Evolutionary conservation across 2,113 vertebrate species (phyloP), one percentile per base, ranked within the genome.

Genomic region (Apteryx owenii): DNA sequence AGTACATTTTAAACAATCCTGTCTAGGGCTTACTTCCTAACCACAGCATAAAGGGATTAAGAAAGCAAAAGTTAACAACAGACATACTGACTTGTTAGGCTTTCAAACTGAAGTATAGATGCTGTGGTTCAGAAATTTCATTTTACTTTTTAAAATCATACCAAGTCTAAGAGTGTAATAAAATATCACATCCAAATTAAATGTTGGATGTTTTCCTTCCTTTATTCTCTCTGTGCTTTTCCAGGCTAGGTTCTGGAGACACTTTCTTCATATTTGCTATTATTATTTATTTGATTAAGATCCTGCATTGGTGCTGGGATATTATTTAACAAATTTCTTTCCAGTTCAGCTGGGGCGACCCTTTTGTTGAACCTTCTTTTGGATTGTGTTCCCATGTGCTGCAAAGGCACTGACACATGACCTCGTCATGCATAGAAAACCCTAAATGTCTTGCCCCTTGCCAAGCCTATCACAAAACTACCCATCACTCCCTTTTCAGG

Each of bases 351-450:
- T 96, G 33, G 94, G 96, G 97, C 97, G 97, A 91, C 40, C 77
- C 95, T 94, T 98, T 97, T 98, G 98, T 98, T 98, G 97, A 80
- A 70, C 53, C 75, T 92, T 90, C 96, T 97, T 96, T 85, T 85
- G 93, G 96, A 46, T 64, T 83, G 91, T 92, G 93, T 96, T 98
- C 98, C 98, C 98, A 97, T 98, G 98, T 98, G 97, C 97, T 96
- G 97, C 97, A 92, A 94, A 98, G 98, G 97, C 90, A 88, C 54
- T 98, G 97, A 99, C 98, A 98, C 98, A 96, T 98, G 98, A 98
- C 98, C 98, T 97, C 97, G 92, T 96, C 89, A 71, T 97, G 97
- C 98, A 98, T 40, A 98, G 97, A 97, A 91, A 96, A 96, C 80
- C 93, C 95, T 92, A 88, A 95, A 97, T 97, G 96, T 98, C 97